Conservation (phyloP, 2,113 vertebrate genomes). For the Sinocyclocheilus maitianheensis region DNA sequence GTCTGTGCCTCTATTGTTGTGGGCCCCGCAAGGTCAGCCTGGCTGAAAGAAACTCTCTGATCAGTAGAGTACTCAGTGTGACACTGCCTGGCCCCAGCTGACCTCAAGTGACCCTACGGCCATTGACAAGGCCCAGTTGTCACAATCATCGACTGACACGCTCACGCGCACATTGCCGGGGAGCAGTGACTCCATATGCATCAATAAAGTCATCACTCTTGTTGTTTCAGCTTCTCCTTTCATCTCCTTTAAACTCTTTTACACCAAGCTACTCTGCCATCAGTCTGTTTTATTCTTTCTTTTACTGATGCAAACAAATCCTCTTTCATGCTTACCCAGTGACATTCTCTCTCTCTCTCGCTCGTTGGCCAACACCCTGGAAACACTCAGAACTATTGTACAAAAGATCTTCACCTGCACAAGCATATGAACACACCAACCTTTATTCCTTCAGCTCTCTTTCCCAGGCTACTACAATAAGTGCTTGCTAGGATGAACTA, state of each 20-base stretch:
- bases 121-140: constrained; percentile 53
- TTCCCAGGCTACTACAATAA: constrained; percentile 19
- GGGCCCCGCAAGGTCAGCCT: background rate
- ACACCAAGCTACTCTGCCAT: background rate
- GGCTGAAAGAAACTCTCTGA: constrained; percentile 25
- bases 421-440: constrained; percentile 24
- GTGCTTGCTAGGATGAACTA: background rate
- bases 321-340: constrained; percentile 20
- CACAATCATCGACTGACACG: constrained; percentile 24
- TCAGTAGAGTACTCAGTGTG: constrained; percentile 45
- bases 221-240: constrained; percentile 26
- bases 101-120: constrained; percentile 58
- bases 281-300: background rate
- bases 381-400: constrained; percentile 8
- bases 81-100: constrained; percentile 46
- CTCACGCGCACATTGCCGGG: background rate
- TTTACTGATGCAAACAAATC: constrained; percentile 15
- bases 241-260: background rate
- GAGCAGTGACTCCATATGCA: background rate
- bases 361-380: constrained; percentile 4
- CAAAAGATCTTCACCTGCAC: constrained; percentile 17
- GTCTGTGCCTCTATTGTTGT: constrained; percentile 34
- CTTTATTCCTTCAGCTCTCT: constrained; percentile 18
- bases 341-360: constrained; percentile 24
- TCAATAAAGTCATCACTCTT: background rate